Evolutionary conservation across 2,797 vertebrate genomes (phyloP).

Genomic region (Eptatretus atami): DNA sequence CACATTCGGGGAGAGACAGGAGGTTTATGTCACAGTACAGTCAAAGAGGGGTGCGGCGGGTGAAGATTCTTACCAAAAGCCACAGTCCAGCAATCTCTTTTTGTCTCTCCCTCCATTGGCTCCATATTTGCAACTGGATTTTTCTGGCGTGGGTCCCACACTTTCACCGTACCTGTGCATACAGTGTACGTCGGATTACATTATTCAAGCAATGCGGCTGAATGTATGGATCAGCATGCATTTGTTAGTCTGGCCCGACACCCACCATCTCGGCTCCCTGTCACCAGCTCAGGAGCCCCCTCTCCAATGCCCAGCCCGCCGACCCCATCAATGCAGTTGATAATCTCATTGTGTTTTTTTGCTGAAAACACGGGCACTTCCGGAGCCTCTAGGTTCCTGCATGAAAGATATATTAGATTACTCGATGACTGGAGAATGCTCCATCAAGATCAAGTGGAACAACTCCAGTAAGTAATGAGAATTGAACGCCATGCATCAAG

Average conservation of each 20-base stretch:
- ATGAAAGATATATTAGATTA: not conserved
- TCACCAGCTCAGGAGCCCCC: constrained; percentile 7
- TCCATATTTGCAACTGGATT: constrained; percentile 8
- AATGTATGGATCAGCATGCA: too few relatives aligned
- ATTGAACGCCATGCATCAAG: too few relatives aligned
- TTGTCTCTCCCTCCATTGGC: not conserved
- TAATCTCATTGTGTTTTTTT: constrained; percentile 6
- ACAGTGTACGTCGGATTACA: not conserved
- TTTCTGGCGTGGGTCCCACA: constrained; percentile 8
- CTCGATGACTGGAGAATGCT: too few relatives aligned
- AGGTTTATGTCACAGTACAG: not conserved
- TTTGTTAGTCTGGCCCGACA: not conserved
- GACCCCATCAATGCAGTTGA: constrained; percentile 7
- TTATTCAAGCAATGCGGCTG: too few relatives aligned
- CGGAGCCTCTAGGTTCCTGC: constrained; percentile 2
- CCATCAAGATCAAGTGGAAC: too few relatives aligned
- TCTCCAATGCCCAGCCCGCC: constrained; percentile 7
- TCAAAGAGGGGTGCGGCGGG: not conserved
- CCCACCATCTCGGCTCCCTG: constrained; percentile 7
- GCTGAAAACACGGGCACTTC: not conserved
- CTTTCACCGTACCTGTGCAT: constrained; percentile 6
- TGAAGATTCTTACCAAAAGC: constrained; percentile 5
- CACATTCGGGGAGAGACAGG: too few relatives aligned
- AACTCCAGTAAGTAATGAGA: too few relatives aligned
- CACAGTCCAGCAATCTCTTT: constrained; percentile 7